Base-by-base conservation (phyloP, 2,113 vertebrate species). In the Tupaia tana region DNA sequence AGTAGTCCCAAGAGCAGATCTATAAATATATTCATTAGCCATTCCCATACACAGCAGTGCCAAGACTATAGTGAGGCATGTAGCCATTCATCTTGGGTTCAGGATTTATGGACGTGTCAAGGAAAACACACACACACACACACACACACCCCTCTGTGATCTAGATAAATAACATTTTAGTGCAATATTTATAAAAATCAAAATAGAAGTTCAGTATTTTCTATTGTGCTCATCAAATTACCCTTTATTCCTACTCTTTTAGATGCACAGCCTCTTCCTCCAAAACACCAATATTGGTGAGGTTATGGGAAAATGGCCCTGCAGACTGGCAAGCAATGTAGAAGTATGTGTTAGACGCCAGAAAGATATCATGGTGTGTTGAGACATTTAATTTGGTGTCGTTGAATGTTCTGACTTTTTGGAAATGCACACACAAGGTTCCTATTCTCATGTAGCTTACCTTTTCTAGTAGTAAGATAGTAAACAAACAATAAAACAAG, bases 1-100 rank as follows among this genome's bases (percentile, higher is more conserved):
- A 85, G 19, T 70, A 90, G 59, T 22, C 70, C 89, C 59, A 58
- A 95, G 79, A 89, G 22, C 70, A 89, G 25, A 56, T 91, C 69
- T 73, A 5, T 81, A 83, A 83, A 86, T 85, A 52, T 13, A 25
- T 67, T 73, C 24, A 22, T 67, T 88, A 88, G 27, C 58, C 20
- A 5, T 89, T 64, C 75, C 86, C 67, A 14, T 78, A 20, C 9
- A 66, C 27, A n/a, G 18, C 52, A 79, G 69, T 12, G 13, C 34
- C 16, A 13, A 86, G 54, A 54, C 9, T 56, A 12, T 7, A 11
- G 6, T 77, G 11, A 90, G 59, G 13, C 25, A 67, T 54, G 11
- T 79, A 87, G 59, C 56, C 19, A 31, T 13, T 85, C 63, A 9
- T 15, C 54, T 20, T 61, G 18, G 14, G 22, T 77, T 95, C 89